Conservation (phyloP, 2,797 vertebrate genomes). For the Lepilemur ruficaudatus region DNA sequence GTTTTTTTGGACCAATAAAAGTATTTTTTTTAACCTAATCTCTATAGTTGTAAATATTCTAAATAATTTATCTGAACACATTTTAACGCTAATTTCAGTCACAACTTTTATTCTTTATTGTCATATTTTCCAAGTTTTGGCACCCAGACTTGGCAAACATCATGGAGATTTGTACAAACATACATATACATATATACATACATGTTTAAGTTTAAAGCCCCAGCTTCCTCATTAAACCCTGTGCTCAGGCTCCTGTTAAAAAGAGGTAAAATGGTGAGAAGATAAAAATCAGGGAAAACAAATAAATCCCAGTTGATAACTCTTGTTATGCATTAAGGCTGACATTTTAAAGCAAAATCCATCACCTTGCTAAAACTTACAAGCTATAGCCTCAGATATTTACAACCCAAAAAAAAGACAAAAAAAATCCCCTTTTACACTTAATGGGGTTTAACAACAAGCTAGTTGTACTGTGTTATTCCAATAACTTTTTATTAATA, state of each 20-base stretch:
- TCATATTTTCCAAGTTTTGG: slow-evolving; percentile 59
- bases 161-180: slow-evolving; percentile 63
- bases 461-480: neutral
- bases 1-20: neutral
- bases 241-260: slow-evolving; percentile 52
- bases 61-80: neutral
- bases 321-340: slow-evolving; percentile 6
- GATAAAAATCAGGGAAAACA: slow-evolving; percentile 56
- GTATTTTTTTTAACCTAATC: neutral
- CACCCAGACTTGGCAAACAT: slow-evolving; percentile 44
- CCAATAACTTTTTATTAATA: slow-evolving; percentile 6
- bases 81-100: slow-evolving; percentile 15
- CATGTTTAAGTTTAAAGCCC: slow-evolving; percentile 47
- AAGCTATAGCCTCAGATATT: slow-evolving; percentile 18
- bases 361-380: slow-evolving; percentile 48
- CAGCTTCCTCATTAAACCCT: slow-evolving; percentile 30
- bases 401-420: slow-evolving; percentile 46
- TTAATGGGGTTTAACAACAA: neutral
- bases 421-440: neutral
- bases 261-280: slow-evolving; percentile 54
- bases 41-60: neutral
- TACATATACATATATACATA: slow-evolving; percentile 64
- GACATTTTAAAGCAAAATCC: slow-evolving; percentile 18
- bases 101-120: slow-evolving; percentile 66
- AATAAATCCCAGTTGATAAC: slow-evolving; percentile 4